Percentiles rank a stretch among this genome's conserved stretches.
Evolutionary conservation across 2,113 vertebrate genomes (phyloP).

Genomic region (Carettochelys insculpta): DNA sequence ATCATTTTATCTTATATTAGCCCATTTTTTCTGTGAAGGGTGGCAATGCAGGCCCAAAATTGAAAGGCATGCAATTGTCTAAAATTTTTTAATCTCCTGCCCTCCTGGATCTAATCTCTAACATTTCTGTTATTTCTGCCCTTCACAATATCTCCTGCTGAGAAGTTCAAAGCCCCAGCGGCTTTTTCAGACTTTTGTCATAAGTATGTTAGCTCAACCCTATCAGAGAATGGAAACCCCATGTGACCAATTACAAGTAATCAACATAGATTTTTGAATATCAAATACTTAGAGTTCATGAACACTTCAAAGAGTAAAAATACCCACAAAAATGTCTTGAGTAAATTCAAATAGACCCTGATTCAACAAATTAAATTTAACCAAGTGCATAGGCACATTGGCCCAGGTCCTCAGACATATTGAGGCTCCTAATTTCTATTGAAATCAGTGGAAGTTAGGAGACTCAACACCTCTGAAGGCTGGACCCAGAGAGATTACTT

Average conservation of each 20-base stretch:
- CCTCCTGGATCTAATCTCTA: neutral
- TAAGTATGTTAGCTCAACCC: neutral
- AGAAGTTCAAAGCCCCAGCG: neutral
- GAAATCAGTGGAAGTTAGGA: neutral
- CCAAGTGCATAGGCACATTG: neutral
- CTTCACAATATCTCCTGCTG: slow-evolving; percentile 35
- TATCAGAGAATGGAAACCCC: neutral
- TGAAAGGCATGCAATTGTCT: neutral
- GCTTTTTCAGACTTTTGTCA: slow-evolving; percentile 3
- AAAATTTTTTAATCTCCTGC: slow-evolving; percentile 28
- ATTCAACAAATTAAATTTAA: slow-evolving; percentile 22
- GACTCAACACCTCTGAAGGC: neutral
- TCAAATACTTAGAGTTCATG: neutral
- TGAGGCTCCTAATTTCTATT: neutral
- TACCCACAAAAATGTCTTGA: neutral
- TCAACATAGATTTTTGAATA: neutral
- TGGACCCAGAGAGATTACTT: neutral
- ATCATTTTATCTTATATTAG: neutral
- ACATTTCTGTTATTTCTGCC: neutral
- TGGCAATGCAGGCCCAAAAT: neutral
- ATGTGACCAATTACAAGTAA: neutral
- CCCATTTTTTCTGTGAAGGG: slow-evolving; percentile 12
- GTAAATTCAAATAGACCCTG: slow-evolving; percentile 8
- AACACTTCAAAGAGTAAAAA: rapidly evolving
- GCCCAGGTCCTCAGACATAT: neutral